Percentiles rank a stretch among this genome's conserved stretches.
These are phyloP conservation scores for Scopus umbretta DNA, from an alignment of 2,113 vertebrate genomes.

Conservation along the genomic window DNA sequence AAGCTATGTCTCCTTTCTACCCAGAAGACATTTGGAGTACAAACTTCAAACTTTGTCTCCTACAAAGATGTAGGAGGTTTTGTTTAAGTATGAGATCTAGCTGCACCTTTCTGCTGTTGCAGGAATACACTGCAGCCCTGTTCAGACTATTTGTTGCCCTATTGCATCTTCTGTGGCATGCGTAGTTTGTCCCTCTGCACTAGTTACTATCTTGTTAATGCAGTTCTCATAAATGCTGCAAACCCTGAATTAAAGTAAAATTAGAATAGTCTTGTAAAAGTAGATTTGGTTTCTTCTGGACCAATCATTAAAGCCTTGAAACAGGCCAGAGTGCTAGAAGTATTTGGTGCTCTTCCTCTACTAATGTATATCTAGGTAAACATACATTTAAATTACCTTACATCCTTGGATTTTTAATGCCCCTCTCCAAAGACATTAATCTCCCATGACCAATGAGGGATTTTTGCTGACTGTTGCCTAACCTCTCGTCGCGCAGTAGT, in stretches of 20 bases:
- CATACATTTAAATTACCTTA: not conserved
- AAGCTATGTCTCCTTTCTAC: not conserved
- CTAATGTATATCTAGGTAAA: not conserved
- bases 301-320: not conserved
- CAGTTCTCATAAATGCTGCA: not conserved
- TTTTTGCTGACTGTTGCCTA: not conserved
- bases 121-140: not conserved
- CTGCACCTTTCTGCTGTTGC: not conserved
- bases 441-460: not conserved
- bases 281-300: not conserved
- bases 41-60: not conserved
- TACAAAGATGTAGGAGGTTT: not conserved
- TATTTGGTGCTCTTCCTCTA: not conserved
- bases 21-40: not conserved
- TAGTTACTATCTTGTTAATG: not conserved
- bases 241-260: not conserved
- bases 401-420: not conserved
- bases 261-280: not conserved
- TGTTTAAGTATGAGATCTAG: not conserved
- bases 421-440: not conserved
- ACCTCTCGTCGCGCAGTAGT: rapidly evolving
- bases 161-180: not conserved
- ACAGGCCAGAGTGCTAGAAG: not conserved
- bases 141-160: not conserved
- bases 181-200: not conserved